These are phyloP conservation scores for Caenorhabditis sinica DNA, from an alignment of 2,888 invertebrate species.

Conservation along the genomic window DNA sequence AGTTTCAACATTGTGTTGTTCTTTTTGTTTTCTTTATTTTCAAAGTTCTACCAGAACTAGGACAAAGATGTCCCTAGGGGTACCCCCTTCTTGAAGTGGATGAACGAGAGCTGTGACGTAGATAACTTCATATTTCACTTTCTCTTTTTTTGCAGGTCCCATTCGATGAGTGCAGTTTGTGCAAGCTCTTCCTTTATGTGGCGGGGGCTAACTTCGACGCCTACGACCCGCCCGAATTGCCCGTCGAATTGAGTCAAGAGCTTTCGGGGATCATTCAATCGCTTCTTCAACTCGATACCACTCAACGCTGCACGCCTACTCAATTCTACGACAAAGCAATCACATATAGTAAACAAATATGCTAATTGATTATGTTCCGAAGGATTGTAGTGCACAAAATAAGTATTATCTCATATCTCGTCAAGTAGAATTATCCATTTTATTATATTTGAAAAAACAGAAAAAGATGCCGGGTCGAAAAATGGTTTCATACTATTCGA, in stretches of 20 bases:
- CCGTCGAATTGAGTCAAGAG: constrained; percentile 69
- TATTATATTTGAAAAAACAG: constrained; percentile 1
- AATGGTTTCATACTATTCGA: neutral
- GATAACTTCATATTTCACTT: constrained; percentile 52
- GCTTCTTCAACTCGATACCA: constrained; percentile 79
- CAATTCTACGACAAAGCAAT: constrained; percentile 76
- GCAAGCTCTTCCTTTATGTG: constrained; percentile 81
- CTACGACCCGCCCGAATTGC: constrained; percentile 81
- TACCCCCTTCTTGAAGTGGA: constrained; percentile 12
- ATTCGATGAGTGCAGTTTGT: constrained; percentile 81
- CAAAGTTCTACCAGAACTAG: neutral
- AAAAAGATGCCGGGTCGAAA: constrained; percentile 23
- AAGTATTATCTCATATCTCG: constrained; percentile 42
- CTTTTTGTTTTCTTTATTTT: neutral
- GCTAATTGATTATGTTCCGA: constrained; percentile 21
- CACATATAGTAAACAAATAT: constrained; percentile 59
- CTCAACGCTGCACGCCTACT: constrained; percentile 77
- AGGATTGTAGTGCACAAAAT: constrained; percentile 12
- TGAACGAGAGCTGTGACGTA: constrained; percentile 34
- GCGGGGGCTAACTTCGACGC: constrained; percentile 82
- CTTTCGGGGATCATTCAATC: constrained; percentile 74
- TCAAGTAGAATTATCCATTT: constrained; percentile 14
- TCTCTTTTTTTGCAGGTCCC: constrained; percentile 76
- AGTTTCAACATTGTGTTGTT: neutral
- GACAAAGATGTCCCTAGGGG: neutral